phyloP scores from a whole-genome alignment of 1,140 invertebrate genomes.

The Goniozus legneri region DNA sequence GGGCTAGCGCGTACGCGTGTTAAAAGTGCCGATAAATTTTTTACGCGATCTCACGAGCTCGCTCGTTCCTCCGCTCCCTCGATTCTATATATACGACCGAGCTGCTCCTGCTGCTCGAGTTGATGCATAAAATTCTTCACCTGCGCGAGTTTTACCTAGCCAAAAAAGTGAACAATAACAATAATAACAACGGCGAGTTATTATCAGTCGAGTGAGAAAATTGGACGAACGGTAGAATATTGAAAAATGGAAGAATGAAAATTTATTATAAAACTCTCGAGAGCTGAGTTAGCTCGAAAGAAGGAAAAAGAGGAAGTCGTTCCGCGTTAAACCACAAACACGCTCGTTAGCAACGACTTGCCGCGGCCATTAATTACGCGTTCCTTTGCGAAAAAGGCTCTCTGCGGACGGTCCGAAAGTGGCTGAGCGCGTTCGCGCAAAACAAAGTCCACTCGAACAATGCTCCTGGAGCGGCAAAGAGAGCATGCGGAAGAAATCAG shows the following conservation, averaged over 20 bases:
- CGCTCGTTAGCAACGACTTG: too few relatives aligned
- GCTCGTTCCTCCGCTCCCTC: neutral
- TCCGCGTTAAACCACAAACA: neutral
- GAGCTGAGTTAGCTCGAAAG: too few relatives aligned
- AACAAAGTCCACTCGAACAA: neutral
- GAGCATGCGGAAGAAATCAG: neutral
- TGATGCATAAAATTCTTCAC: too few relatives aligned
- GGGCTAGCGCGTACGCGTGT: too few relatives aligned
- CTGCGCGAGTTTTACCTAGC: too few relatives aligned
- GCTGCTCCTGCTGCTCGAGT: neutral
- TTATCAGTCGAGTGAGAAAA: too few relatives aligned
- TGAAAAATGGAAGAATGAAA: constrained; percentile 1
- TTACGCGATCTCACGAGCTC: neutral
- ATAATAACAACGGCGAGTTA: too few relatives aligned
- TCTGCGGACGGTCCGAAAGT: neutral
- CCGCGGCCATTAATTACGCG: constrained; percentile 15
- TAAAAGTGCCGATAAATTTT: constrained; percentile 17
- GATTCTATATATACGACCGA: neutral
- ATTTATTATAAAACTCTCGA: constrained; percentile 4
- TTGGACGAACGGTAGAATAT: neutral
- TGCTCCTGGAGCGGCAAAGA: neutral
- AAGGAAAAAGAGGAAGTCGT: neutral
- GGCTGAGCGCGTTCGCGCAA: constrained; percentile 6
- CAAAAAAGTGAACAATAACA: too few relatives aligned
- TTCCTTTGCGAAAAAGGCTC: neutral